Evolutionary conservation across 2,113 vertebrate species (phyloP).

Genomic region (Apodemus sylvaticus): DNA sequence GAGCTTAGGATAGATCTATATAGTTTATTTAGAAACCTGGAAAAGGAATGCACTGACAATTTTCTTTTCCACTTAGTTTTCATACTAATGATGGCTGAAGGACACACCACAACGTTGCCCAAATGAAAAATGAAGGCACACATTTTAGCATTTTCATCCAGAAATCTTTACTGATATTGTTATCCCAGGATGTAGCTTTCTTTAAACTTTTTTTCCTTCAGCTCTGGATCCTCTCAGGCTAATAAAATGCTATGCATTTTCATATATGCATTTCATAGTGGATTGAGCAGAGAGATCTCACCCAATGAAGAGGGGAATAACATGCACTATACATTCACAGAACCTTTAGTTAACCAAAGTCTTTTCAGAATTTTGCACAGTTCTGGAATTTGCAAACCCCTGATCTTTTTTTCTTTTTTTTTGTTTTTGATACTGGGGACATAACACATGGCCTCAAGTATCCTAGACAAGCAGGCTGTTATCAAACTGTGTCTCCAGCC

Average conservation of each 20-base stretch:
- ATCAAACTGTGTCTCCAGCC: not conserved
- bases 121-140: not conserved
- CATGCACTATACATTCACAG: accelerated
- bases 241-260: conserved; percentile 15
- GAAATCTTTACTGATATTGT: not conserved
- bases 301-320: not conserved
- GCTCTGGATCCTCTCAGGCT: not conserved
- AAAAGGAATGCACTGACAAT: not conserved
- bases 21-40: not conserved
- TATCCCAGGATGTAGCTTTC: not conserved
- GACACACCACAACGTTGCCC: not conserved
- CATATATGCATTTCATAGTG: no score
- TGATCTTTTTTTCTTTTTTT: not conserved
- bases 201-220: not conserved
- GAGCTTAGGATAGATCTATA: not conserved
- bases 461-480: not conserved
- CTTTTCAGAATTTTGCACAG: not conserved
- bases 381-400: not conserved
- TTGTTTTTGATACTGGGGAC: not conserved
- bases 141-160: not conserved
- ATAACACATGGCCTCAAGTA: not conserved
- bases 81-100: not conserved
- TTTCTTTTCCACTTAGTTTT: not conserved
- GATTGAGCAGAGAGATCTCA: not conserved
- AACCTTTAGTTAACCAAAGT: not conserved